Conservation (phyloP, 2,888 invertebrate genomes). For the Tetragonula carbonaria region DNA sequence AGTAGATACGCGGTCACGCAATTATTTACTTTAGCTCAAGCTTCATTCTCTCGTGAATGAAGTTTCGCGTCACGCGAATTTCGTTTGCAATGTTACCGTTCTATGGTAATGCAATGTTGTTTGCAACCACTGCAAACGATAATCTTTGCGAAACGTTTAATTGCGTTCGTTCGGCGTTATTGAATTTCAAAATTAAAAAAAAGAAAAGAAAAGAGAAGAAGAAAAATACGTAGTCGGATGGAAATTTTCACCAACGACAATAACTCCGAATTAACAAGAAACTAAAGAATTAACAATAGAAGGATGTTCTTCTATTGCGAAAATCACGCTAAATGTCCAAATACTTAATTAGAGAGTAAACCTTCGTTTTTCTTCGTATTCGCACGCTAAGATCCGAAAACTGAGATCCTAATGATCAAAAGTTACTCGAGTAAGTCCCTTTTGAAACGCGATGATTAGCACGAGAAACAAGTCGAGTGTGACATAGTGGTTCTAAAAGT, state of each 20-base stretch:
- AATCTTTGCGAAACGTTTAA: background rate
- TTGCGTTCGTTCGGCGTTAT: too few relatives aligned
- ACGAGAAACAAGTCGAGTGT: too few relatives aligned
- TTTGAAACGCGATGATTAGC: background rate
- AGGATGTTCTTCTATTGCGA: background rate
- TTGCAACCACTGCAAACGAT: background rate
- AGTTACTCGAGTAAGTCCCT: background rate
- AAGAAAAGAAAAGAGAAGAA: too few relatives aligned
- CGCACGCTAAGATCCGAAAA: background rate
- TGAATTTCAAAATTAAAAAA: background rate
- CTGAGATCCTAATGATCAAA: background rate
- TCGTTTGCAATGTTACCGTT: background rate
- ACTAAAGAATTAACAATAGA: background rate
- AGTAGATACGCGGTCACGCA: too few relatives aligned
- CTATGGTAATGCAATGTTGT: background rate
- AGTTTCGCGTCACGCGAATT: background rate
- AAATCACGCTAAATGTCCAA: background rate
- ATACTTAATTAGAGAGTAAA: background rate
- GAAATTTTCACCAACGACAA: background rate
- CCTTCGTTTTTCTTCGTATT: background rate
- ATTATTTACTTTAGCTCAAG: too few relatives aligned
- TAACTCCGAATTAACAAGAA: background rate
- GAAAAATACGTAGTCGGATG: too few relatives aligned
- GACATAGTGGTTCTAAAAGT: background rate
- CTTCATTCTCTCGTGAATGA: too few relatives aligned